These are phyloP conservation scores for Oenanthe oenanthe DNA, from an alignment of 2,113 vertebrate species.

Conservation along the genomic window DNA sequence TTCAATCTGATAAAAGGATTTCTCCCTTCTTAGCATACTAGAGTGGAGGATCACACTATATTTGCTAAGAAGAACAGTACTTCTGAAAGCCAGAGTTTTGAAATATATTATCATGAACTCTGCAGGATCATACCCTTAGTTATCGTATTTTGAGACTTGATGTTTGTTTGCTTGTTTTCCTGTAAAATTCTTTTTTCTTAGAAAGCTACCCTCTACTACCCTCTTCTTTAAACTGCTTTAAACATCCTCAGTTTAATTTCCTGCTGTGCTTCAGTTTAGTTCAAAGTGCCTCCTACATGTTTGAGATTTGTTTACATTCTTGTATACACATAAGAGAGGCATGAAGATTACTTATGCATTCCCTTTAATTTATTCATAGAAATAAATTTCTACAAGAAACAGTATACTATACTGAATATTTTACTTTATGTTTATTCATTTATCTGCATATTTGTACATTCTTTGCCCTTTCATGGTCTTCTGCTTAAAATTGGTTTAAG, in stretches of 20 bases:
- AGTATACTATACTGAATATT: neutral
- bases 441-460: neutral
- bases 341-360: neutral
- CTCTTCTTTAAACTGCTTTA: neutral
- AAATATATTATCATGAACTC: neutral
- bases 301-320: constrained; percentile 32
- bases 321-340: neutral
- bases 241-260: neutral
- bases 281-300: neutral
- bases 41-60: neutral
- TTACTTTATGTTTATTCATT: neutral
- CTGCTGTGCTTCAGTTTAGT: neutral
- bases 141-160: neutral
- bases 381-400: neutral
- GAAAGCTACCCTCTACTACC: neutral
- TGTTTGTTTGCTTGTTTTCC: neutral
- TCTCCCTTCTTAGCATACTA: neutral
- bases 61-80: neutral
- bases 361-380: constrained; percentile 9
- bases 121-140: neutral
- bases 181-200: neutral
- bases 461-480: neutral
- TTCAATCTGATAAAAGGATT: neutral
- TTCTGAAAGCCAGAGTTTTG: neutral
- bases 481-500: neutral